Percentiles rank a stretch among this genome's conserved stretches.
Evolutionary conservation across 2,888 invertebrate genomes (phyloP).

Genomic region (Microplitis deprimator): DNA sequence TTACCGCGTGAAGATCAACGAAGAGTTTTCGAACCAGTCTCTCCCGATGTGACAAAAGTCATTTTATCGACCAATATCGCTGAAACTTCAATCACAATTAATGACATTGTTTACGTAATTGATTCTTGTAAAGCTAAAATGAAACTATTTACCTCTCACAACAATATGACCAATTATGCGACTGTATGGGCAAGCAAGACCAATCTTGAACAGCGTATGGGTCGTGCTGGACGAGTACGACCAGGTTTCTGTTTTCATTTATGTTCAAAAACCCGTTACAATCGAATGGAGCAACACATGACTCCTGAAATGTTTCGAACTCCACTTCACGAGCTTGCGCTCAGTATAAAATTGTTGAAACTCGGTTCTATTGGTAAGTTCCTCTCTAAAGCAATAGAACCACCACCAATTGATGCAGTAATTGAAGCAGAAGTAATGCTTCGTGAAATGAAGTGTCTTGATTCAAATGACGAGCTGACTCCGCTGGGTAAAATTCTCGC

Average conservation of each 20-base stretch:
- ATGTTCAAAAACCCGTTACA: conserved; percentile 84
- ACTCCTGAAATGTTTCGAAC: conserved; percentile 99
- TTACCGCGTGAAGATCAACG: conserved; percentile 96
- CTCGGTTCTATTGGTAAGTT: conserved; percentile 95
- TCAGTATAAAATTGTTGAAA: conserved; percentile 91
- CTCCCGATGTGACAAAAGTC: conserved; percentile 89
- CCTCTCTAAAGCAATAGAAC: conserved; percentile 94
- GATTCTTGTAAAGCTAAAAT: conserved; percentile 98
- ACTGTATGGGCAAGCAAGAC: conserved; percentile 97
- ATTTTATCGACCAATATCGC: conserved; percentile 98
- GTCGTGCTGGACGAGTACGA: conserved; percentile 95
- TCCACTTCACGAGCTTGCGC: conserved; percentile 93
- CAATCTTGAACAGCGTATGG: conserved; percentile 94
- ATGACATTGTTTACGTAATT: conserved; percentile 98
- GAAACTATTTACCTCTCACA: conserved; percentile 97
- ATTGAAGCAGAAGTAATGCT: conserved; percentile 94
- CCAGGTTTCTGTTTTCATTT: conserved; percentile 95
- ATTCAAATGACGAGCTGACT: conserved; percentile 88
- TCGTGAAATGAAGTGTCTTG: conserved; percentile 92
- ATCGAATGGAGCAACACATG: conserved; percentile 87
- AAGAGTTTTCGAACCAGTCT: conserved; percentile 91
- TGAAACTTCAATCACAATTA: conserved; percentile 97
- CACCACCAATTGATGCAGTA: conserved; percentile 97
- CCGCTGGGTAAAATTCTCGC: conserved; percentile 95
- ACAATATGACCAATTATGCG: conserved; percentile 98